These are phyloP conservation scores for Hesperophylax magnus DNA, from an alignment of 1,140 invertebrate species.

Conservation along the genomic window DNA sequence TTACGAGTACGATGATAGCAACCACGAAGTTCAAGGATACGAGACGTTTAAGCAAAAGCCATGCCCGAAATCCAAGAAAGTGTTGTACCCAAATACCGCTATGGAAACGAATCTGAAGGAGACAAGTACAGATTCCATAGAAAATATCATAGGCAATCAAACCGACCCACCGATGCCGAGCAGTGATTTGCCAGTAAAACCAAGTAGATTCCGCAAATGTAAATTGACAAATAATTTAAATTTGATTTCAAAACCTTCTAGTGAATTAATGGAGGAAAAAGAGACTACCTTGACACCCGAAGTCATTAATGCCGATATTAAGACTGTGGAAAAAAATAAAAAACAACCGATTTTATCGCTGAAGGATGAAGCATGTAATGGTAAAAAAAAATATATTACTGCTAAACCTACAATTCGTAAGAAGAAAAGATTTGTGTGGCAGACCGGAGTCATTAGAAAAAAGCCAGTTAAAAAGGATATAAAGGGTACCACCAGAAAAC, in stretches of 20 bases:
- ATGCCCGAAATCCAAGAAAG: constrained; percentile 22
- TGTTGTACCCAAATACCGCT: not conserved
- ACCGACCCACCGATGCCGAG: not conserved
- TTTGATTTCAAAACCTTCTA: not conserved
- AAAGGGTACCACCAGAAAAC: not conserved
- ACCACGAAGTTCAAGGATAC: not conserved
- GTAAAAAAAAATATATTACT: constrained; percentile 5
- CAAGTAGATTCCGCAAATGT: not conserved
- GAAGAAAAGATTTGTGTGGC: constrained; percentile 37
- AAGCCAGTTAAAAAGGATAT: not conserved
- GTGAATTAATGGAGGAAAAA: not conserved
- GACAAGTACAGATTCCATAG: not conserved
- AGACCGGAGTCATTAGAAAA: constrained; percentile 35
- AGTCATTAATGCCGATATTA: not conserved
- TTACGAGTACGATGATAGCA: constrained; percentile 31
- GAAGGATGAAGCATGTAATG: not conserved
- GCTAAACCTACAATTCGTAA: constrained; percentile 20
- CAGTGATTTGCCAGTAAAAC: not conserved
- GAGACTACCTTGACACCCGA: not conserved
- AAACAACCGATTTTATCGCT: not conserved
- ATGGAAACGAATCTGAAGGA: not conserved
- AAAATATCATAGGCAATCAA: not conserved
- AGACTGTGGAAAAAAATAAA: not conserved
- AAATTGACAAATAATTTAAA: not conserved
- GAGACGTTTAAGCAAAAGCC: constrained; percentile 23